Evolutionary conservation across 2,113 vertebrate species (phyloP).

Genomic region (Machaerirhynchus nigripectus): DNA sequence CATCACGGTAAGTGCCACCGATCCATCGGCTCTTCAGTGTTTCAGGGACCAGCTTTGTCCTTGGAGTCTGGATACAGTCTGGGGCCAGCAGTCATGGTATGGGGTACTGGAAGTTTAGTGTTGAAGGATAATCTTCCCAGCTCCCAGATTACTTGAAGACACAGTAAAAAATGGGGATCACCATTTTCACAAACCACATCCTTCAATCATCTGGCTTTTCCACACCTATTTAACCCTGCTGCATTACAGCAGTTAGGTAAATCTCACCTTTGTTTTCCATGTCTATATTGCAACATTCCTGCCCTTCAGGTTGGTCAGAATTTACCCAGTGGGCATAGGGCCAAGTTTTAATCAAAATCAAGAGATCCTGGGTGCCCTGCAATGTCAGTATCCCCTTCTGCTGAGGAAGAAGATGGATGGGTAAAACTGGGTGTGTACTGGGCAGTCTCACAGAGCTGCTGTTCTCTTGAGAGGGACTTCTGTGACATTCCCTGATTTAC

Average conservation of each 20-base stretch:
- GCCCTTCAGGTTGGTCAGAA: not conserved
- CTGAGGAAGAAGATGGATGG: not conserved
- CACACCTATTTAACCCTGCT: rapidly evolving
- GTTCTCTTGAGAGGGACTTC: not conserved
- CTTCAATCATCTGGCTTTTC: not conserved
- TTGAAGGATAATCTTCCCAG: not conserved
- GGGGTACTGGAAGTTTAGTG: not conserved
- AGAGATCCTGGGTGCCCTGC: not conserved
- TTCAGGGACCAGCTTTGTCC: too few species aligned
- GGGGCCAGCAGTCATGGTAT: not conserved
- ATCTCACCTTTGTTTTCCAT: not conserved
- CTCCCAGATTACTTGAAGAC: not conserved
- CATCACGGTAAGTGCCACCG: conserved; percentile 73
- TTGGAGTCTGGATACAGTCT: not conserved
- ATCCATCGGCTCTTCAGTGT: rapidly evolving
- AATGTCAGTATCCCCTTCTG: not conserved
- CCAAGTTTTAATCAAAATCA: not conserved
- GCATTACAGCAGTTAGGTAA: not conserved
- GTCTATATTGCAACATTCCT: not conserved
- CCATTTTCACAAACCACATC: rapidly evolving
- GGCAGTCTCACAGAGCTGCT: not conserved
- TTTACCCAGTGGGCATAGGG: not conserved
- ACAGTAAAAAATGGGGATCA: not conserved
- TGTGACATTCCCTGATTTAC: not conserved
- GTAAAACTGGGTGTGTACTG: not conserved